Conservation (phyloP, 35 echinoderm and acorn worm species). For the Apostichopus japonicus region DNA sequence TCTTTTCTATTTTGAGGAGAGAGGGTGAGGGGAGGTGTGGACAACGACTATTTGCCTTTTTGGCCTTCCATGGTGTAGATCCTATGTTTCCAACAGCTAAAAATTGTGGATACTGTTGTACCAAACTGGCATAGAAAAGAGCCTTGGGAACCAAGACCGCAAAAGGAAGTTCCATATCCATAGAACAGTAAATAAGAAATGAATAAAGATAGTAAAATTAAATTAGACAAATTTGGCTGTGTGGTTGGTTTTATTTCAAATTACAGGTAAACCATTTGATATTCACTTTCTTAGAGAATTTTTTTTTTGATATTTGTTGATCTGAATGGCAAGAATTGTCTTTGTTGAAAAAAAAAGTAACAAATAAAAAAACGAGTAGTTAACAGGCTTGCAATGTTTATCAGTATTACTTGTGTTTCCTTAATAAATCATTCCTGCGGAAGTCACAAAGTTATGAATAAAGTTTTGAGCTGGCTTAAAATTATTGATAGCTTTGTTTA, state of each 20-base stretch:
- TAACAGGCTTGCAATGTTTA: conserved; percentile 30
- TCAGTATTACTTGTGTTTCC: conserved; percentile 25
- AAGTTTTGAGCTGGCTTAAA: conserved; percentile 45
- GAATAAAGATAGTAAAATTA: no score
- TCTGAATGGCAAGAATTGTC: neutral
- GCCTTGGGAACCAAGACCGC: no score
- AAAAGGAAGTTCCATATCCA: no score
- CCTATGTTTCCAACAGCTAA: no score
- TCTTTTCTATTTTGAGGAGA: neutral
- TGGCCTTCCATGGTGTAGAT: no score
- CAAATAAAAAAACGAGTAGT: neutral
- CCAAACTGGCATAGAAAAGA: no score
- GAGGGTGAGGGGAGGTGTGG: neutral
- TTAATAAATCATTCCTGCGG: conserved; percentile 31
- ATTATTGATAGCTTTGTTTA: conserved; percentile 45
- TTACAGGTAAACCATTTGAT: conserved; percentile 21
- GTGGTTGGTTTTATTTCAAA: conserved; percentile 13
- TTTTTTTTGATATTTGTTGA: conserved; percentile 25
- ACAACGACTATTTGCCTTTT: neutral
- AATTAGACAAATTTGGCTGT: neutral
- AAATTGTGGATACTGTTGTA: no score
- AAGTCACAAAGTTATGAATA: conserved; percentile 46
- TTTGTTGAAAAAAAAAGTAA: neutral
- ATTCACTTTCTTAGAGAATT: conserved; percentile 42
- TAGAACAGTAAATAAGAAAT: no score